Conservation (phyloP, 1,140 invertebrate genomes). For the Lordiphosa clarofinis region DNA sequence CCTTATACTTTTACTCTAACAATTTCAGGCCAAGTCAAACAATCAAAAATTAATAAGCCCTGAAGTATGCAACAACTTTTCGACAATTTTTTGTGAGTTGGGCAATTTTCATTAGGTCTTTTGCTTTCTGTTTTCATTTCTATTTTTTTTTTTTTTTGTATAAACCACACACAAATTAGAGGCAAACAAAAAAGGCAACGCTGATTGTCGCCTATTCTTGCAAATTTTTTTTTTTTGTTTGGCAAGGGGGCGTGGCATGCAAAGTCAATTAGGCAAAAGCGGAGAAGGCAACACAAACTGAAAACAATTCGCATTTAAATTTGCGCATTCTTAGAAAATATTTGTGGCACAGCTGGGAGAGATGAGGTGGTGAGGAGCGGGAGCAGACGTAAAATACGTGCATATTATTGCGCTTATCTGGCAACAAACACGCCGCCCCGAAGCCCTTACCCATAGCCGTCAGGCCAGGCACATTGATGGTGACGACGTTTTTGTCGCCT, state of each 20-base stretch:
- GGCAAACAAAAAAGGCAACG: constrained; percentile 52
- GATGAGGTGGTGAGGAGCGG: constrained; percentile 4
- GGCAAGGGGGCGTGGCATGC: constrained; percentile 27
- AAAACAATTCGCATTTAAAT: constrained; percentile 77
- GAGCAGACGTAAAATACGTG: constrained; percentile 65
- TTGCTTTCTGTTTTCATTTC: constrained; percentile 12
- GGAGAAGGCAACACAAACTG: constrained; percentile 62
- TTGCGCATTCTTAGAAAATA: constrained; percentile 66
- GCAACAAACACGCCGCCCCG: constrained; percentile 70
- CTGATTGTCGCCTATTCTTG: constrained; percentile 73
- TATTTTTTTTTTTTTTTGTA: constrained; percentile 30
- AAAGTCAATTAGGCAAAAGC: constrained; percentile 74
- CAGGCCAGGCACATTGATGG: too few species aligned
- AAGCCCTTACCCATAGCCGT: constrained; percentile 19
- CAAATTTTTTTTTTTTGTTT: constrained; percentile 30
- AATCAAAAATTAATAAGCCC: constrained; percentile 64
- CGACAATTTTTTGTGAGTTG: constrained; percentile 6
- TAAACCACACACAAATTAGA: constrained; percentile 72
- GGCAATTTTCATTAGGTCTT: constrained; percentile 39
- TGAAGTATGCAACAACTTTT: constrained; percentile 47
- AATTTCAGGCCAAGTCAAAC: constrained; percentile 24
- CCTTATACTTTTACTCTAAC: not conserved
- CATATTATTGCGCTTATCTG: constrained; percentile 76
- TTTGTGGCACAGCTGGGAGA: constrained; percentile 11
- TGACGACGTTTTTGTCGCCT: constrained; percentile 19